phyloP scores from a whole-genome alignment of 2,113 vertebrate genomes.

The Oncorhynchus clarkii region DNA sequence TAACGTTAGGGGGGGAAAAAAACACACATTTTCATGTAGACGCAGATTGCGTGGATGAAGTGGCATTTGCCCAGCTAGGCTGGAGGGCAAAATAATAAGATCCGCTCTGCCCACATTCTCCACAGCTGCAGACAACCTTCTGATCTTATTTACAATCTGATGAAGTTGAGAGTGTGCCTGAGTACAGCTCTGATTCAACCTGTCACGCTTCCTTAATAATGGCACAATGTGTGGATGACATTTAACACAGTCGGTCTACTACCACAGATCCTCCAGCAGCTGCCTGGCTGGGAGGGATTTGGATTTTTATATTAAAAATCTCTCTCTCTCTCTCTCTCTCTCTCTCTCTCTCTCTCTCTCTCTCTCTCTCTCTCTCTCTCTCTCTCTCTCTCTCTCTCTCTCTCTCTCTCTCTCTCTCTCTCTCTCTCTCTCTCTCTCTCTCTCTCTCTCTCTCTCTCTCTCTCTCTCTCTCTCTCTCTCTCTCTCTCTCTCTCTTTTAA shows the following conservation, averaged over 20 bases:
- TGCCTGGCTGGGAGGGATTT: not conserved
- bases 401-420: too few relatives aligned
- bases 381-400: too few relatives aligned
- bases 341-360: too few relatives aligned
- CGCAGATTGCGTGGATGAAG: not conserved
- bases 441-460: too few relatives aligned
- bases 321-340: too few relatives aligned
- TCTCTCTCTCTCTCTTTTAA: not conserved
- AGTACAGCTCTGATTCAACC: constrained; percentile 1
- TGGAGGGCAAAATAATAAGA: not conserved
- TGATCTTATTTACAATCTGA: constrained; percentile 14
- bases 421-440: too few relatives aligned
- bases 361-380: too few relatives aligned
- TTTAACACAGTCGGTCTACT: not conserved
- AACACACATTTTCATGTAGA: not conserved
- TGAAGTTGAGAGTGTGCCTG: not conserved
- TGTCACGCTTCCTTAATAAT: not conserved
- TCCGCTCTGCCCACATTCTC: not conserved
- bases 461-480: too few relatives aligned
- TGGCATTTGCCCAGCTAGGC: constrained; percentile 3
- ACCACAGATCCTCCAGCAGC: not conserved
- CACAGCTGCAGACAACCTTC: constrained; percentile 1
- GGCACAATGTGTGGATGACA: not conserved
- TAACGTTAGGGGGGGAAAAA: not conserved
- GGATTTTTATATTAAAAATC: not conserved